Evolutionary conservation across 37 sponge, comb jelly and placozoan genomes (phyloP).

Genomic region (Tethya wilhelma): DNA sequence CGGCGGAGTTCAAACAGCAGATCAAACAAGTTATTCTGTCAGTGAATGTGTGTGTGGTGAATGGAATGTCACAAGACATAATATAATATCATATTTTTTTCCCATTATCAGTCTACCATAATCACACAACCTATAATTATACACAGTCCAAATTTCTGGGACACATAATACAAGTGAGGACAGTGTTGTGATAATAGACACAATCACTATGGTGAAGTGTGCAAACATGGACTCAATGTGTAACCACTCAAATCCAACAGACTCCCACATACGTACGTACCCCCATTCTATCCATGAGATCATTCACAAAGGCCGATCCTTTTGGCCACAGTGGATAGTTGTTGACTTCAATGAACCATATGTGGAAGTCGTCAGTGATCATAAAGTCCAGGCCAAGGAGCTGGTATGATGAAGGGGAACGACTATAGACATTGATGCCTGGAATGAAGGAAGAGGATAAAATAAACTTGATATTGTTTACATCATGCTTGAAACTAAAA

Average conservation of each 20-base stretch:
- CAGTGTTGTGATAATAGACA: not conserved
- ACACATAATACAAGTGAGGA: not conserved
- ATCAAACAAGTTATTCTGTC: slow-evolving; percentile 83
- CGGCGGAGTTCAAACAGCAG: slow-evolving; percentile 51
- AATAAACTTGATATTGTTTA: not conserved
- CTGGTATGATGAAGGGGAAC: slow-evolving; percentile 62
- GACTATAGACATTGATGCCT: slow-evolving; percentile 19
- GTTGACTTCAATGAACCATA: slow-evolving; percentile 89
- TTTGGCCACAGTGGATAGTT: slow-evolving; percentile 91
- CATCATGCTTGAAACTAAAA: too few species aligned
- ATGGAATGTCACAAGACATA: too few species aligned
- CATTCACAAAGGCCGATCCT: slow-evolving; percentile 25
- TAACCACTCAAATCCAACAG: not conserved
- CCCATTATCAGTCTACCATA: too few species aligned
- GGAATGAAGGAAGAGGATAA: not conserved
- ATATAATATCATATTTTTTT: too few species aligned
- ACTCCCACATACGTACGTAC: slow-evolving; percentile 41
- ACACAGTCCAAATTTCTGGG: not conserved
- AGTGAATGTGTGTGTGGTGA: too few species aligned
- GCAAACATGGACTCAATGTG: not conserved
- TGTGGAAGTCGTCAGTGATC: slow-evolving; percentile 59
- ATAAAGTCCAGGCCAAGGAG: slow-evolving; percentile 84
- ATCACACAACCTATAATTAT: too few species aligned
- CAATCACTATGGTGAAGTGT: not conserved
- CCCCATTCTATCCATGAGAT: slow-evolving; percentile 41